Evolutionary conservation across 2,888 invertebrate genomes (phyloP).

Genomic region (Cristatella mucedo): DNA sequence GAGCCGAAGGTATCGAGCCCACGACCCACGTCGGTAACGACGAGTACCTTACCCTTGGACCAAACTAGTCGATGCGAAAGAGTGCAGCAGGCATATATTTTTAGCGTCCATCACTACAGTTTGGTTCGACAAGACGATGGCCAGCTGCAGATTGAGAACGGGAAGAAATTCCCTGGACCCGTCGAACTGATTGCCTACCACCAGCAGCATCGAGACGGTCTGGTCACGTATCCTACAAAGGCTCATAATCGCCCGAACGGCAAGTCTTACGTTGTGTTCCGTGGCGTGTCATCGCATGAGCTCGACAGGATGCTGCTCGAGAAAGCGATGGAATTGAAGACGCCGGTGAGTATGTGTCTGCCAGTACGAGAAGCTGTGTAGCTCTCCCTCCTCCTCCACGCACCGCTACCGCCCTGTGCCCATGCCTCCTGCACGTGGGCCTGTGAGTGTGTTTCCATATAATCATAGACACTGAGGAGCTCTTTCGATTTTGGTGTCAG

Average conservation of each 20-base stretch:
- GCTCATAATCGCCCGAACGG: conserved; percentile 25
- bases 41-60: too few species aligned
- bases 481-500: too few species aligned
- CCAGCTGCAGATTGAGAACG: conserved; percentile 31
- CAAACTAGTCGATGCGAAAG: too few species aligned
- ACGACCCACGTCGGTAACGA: too few species aligned
- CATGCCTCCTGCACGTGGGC: too few species aligned
- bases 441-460: too few species aligned
- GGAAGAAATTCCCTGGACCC: conserved; percentile 28
- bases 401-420: too few species aligned
- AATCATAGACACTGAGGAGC: too few species aligned
- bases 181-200: conserved; percentile 34
- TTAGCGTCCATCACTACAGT: conserved; percentile 35
- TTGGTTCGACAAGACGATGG: conserved; percentile 36
- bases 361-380: too few species aligned
- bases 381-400: too few species aligned
- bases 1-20: too few species aligned
- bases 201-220: conserved; percentile 23
- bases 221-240: conserved; percentile 25
- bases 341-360: conserved; percentile 11
- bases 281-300: conserved; percentile 32
- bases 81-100: too few species aligned
- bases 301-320: conserved; percentile 24
- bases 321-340: conserved; percentile 21
- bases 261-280: conserved; percentile 29